Percentiles rank a stretch among this genome's conserved stretches.
Evolutionary conservation across 2,888 invertebrate genomes (phyloP).

Genomic region (Drosophila nr. medialis): DNA sequence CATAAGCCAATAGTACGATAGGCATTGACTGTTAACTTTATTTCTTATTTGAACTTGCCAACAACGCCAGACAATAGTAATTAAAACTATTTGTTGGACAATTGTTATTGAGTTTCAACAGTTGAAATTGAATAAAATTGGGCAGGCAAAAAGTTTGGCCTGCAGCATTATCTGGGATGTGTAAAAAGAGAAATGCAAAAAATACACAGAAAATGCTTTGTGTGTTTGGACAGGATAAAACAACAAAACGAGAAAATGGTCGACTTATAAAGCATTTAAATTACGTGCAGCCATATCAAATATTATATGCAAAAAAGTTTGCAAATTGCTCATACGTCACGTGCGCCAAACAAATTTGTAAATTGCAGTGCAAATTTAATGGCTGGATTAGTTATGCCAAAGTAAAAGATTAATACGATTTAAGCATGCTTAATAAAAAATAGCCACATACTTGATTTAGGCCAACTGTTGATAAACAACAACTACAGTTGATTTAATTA

Average conservation of each 20-base stretch:
- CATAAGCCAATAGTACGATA: background rate
- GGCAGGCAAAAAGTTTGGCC: slow-evolving; percentile 23
- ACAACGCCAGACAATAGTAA: slow-evolving; percentile 25
- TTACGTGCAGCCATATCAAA: slow-evolving; percentile 24
- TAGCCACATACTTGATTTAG: slow-evolving; percentile 14
- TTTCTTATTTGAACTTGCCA: slow-evolving; percentile 1
- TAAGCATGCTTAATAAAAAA: slow-evolving; percentile 17
- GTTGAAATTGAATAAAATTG: slow-evolving; percentile 41
- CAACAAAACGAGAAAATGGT: background rate
- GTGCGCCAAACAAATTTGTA: slow-evolving; percentile 31
- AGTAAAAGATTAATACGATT: slow-evolving; percentile 36
- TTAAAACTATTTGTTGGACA: slow-evolving; percentile 26
- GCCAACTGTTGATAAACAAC: background rate
- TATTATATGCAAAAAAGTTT: background rate
- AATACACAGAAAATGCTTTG: slow-evolving; percentile 3
- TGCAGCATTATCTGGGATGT: background rate
- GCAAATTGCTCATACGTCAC: slow-evolving; percentile 55
- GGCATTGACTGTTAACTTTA: background rate
- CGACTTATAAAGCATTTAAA: slow-evolving; percentile 22
- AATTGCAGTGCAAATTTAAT: slow-evolving; percentile 18
- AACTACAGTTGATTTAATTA: slow-evolving; percentile 59
- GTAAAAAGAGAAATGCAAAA: background rate
- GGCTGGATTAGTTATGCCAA: slow-evolving; percentile 17
- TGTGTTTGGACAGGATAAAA: slow-evolving; percentile 7
- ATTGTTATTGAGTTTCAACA: slow-evolving; percentile 15